Evolutionary conservation across 2,113 vertebrate species (phyloP).

Genomic region (Danio rerio): DNA sequence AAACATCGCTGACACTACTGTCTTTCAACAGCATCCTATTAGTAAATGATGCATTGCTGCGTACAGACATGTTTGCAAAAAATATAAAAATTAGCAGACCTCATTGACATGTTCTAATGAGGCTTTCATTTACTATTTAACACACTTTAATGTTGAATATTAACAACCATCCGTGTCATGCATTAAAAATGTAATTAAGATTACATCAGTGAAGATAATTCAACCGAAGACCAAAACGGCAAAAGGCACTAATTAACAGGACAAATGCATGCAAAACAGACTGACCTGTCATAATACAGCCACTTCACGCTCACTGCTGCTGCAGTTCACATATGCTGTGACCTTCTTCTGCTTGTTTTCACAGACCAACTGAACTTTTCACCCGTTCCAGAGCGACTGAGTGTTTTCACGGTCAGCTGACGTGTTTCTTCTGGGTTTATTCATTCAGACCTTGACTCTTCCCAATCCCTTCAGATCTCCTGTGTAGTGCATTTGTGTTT

Average conservation of each 20-base stretch:
- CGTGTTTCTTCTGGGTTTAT: constrained; percentile 23
- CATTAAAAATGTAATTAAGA: constrained; percentile 5
- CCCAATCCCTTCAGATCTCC: constrained; percentile 19
- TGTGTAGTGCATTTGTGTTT: constrained; percentile 21
- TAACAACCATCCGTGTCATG: neutral
- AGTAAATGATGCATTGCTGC: neutral
- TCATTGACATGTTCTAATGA: neutral
- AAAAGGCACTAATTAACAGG: neutral
- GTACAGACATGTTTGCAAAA: neutral
- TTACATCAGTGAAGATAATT: constrained; percentile 11
- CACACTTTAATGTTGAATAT: neutral
- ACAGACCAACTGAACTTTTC: constrained; percentile 45
- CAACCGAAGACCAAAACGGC: neutral
- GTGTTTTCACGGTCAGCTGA: neutral
- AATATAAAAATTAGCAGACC: neutral
- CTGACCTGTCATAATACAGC: neutral
- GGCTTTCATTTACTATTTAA: neutral
- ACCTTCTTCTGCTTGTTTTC: neutral
- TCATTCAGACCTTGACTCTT: constrained; percentile 3
- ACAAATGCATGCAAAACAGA: neutral
- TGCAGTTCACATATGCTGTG: neutral
- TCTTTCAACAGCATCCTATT: neutral
- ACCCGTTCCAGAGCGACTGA: constrained; percentile 16
- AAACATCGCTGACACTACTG: neutral
- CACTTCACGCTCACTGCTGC: neutral